phyloP scores from a whole-genome alignment of 2,888 invertebrate species.

The Camptogramma bilineatum region DNA sequence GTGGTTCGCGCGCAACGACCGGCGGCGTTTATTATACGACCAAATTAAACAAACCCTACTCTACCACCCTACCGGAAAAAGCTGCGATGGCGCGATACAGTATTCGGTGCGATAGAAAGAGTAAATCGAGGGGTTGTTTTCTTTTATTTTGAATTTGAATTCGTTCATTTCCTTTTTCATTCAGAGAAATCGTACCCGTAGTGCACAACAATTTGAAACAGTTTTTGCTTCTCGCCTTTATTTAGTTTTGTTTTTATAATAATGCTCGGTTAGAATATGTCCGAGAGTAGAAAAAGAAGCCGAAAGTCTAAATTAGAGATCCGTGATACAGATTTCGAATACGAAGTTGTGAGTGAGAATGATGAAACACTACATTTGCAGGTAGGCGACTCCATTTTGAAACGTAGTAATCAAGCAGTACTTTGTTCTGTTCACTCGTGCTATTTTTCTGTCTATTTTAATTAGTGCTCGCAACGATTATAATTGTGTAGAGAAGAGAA shows the following conservation, averaged over 20 bases:
- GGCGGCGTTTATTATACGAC: conserved; percentile 4
- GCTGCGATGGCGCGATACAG: not conserved
- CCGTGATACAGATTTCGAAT: conserved; percentile 26
- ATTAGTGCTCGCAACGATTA: not conserved
- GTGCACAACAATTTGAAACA: conserved; percentile 4
- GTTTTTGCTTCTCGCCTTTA: conserved; percentile 10
- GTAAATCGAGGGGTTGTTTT: not conserved
- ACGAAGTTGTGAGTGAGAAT: conserved; percentile 23
- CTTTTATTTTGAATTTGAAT: not conserved
- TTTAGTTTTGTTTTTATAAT: conserved; percentile 7
- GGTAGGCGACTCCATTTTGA: conserved; percentile 43
- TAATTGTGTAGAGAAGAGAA: not conserved
- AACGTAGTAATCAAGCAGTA: not conserved
- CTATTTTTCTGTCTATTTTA: not conserved
- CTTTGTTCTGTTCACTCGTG: conserved; percentile 6
- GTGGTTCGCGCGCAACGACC: conserved; percentile 17
- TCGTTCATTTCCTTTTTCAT: conserved; percentile 21
- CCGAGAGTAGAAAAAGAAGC: conserved; percentile 31
- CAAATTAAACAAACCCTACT: conserved; percentile 7
- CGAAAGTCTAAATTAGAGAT: conserved; percentile 40
- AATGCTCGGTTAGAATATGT: conserved; percentile 31
- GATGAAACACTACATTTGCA: conserved; percentile 31
- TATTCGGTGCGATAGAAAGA: not conserved
- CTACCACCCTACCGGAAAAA: not conserved
- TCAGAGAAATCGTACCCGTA: conserved; percentile 3